Evolutionary conservation across 1,140 invertebrate genomes (phyloP).

Genomic region (Lucilia sericata): DNA sequence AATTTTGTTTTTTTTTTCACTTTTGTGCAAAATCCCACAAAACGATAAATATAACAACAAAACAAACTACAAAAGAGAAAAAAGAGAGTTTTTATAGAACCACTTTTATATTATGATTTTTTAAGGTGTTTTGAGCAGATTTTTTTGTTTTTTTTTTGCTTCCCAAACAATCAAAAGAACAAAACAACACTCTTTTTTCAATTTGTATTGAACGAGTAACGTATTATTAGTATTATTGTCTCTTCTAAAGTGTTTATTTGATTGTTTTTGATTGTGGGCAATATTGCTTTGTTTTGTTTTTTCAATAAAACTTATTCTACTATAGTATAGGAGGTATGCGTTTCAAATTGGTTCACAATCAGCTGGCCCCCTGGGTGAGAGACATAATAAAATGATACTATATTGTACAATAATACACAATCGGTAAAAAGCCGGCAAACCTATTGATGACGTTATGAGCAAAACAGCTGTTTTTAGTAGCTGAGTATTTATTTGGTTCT

Average conservation of each 20-base stretch:
- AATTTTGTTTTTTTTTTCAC: not conserved
- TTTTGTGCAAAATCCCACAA: conserved; percentile 4
- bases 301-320: not conserved
- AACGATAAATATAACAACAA: not conserved
- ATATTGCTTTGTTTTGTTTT: not conserved
- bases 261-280: not conserved
- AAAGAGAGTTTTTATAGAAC: not conserved
- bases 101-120: not conserved
- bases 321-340: not conserved
- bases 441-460: conserved; percentile 33
- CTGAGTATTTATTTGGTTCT: not conserved
- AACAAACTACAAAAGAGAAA: conserved; percentile 6
- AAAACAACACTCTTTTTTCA: not conserved
- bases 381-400: not conserved
- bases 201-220: not conserved
- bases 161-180: not conserved
- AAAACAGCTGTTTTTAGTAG: conserved; percentile 27
- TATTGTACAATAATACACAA: not conserved
- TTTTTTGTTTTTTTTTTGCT: not conserved
- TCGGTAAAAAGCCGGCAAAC: conserved; percentile 31
- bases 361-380: not conserved
- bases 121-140: conserved; percentile 28
- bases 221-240: not conserved
- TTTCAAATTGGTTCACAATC: not conserved
- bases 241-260: not conserved